Evolutionary conservation across 1,140 invertebrate genomes (phyloP).

Genomic region (Stratiolaelaps scimitus): DNA sequence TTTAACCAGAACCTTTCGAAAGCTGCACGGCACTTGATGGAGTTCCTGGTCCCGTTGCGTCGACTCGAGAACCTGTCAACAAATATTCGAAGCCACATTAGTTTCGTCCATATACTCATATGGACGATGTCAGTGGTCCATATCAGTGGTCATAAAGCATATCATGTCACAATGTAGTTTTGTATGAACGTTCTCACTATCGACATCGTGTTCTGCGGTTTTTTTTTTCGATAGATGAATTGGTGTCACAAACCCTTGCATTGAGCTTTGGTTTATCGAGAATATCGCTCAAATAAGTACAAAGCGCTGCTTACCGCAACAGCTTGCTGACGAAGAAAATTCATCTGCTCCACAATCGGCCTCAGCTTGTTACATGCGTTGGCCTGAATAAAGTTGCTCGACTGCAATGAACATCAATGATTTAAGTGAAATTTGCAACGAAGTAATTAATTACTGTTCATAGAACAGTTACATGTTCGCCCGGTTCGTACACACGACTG

Average conservation of each 20-base stretch:
- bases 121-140: neutral
- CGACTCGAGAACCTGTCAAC: neutral
- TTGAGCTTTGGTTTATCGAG: neutral
- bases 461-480: no score
- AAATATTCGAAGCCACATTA: neutral
- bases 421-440: no score
- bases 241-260: neutral
- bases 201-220: neutral
- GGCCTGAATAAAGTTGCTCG: neutral
- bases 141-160: neutral
- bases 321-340: slow-evolving; percentile 6
- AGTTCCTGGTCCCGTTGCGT: slow-evolving; percentile 5
- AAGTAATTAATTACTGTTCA: no score
- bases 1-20: neutral
- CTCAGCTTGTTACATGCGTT: slow-evolving; percentile 15
- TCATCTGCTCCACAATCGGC: slow-evolving; percentile 19
- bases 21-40: slow-evolving; percentile 7
- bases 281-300: neutral
- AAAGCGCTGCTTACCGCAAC: neutral
- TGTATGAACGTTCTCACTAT: neutral
- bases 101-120: neutral
- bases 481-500: no score
- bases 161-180: no score
- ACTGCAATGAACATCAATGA: no score
- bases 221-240: neutral